These are phyloP conservation scores for Callospermophilus lateralis DNA, from an alignment of 2,113 vertebrate species.

Conservation along the genomic window DNA sequence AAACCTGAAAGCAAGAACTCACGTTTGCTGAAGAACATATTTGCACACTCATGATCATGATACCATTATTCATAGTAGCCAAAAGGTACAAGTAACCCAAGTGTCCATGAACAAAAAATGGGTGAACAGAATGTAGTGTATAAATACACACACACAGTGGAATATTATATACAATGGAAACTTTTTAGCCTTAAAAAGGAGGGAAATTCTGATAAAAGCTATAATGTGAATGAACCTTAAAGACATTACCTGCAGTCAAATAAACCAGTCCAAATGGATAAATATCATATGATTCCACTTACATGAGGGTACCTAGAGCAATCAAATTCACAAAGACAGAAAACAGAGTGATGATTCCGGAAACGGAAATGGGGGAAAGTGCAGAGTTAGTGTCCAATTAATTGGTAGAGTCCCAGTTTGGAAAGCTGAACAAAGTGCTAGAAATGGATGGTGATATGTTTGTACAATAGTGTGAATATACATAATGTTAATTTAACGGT, in stretches of 20 bases:
- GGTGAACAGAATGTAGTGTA: not conserved
- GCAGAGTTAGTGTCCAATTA: not conserved
- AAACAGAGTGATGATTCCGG: not conserved
- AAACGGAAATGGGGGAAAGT: not conserved
- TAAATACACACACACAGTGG: not conserved
- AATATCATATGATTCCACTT: not conserved
- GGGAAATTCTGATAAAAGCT: conserved; percentile 2
- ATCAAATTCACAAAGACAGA: conserved; percentile 1
- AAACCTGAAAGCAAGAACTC: conserved; percentile 24
- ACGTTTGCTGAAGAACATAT: not conserved
- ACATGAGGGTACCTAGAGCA: not conserved
- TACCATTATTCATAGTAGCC: not conserved
- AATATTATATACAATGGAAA: not conserved
- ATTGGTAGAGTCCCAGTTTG: not conserved
- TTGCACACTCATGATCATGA: not conserved
- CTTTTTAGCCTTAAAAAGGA: conserved; percentile 37
- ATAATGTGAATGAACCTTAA: conserved; percentile 11
- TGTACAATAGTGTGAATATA: not conserved
- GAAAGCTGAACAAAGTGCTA: conserved; percentile 45
- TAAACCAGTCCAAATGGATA: conserved; percentile 28
- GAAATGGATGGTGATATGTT: not conserved
- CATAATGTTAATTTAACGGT: not conserved
- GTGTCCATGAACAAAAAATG: not conserved
- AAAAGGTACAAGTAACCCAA: not conserved
- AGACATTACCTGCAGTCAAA: conserved; percentile 26